Percentiles rank a stretch among this genome's conserved stretches.
These are phyloP conservation scores for Calameuta filiformis DNA, from an alignment of 2,888 invertebrate species.

Conservation along the genomic window DNA sequence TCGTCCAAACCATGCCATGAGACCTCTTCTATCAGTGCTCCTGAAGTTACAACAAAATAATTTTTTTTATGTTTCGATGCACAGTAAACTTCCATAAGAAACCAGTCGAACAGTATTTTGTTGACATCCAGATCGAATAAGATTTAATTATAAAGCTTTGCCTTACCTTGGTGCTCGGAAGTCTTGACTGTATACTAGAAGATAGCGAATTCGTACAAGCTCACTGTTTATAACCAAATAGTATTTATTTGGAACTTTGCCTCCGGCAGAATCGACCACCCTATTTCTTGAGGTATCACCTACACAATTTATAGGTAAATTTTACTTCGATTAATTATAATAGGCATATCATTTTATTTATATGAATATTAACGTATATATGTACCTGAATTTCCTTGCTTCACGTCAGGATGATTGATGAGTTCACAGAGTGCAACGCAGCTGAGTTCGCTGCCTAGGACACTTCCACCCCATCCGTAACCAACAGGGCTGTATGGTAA, in stretches of 20 bases:
- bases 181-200: constrained; percentile 74
- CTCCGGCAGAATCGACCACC: constrained; percentile 57
- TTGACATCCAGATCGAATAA: neutral
- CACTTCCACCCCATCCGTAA: constrained; percentile 81
- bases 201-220: constrained; percentile 78
- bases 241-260: constrained; percentile 74
- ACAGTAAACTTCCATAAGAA: no score
- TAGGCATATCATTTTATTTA: no score
- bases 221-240: constrained; percentile 83
- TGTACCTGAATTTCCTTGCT: constrained; percentile 57
- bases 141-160: neutral
- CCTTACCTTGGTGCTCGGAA: constrained; percentile 49
- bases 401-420: constrained; percentile 76
- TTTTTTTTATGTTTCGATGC: no score
- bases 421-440: constrained; percentile 86
- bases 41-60: constrained; percentile 36
- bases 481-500: constrained; percentile 79
- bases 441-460: constrained; percentile 79
- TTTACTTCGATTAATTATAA: no score
- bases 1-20: constrained; percentile 69
- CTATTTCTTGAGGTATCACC: constrained; percentile 46
- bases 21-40: constrained; percentile 41
- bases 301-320: constrained; percentile 24
- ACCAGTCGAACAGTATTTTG: neutral
- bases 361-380: neutral